Base-by-base conservation (phyloP, 2,888 invertebrate species). In the Lasiommata megera region DNA sequence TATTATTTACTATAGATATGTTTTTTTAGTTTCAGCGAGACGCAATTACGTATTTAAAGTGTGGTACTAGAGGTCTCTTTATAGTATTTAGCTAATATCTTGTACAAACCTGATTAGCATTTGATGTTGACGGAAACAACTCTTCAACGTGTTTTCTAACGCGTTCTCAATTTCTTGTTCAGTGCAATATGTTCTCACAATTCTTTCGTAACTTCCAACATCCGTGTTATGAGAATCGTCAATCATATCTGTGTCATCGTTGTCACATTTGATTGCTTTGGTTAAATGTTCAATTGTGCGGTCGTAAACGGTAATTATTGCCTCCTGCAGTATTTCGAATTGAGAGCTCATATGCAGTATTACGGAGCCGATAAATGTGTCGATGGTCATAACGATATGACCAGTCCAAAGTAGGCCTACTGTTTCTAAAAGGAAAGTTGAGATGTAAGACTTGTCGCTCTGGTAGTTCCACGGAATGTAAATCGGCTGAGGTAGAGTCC, bases 391-490 rank as follows among this genome's bases (percentile, higher is more conserved):
- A 9, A 90, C 87, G 37, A 90, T 89, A 51, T 89, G 88, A 1
- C 89, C 90, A 0, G 89, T 90, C 89, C 89, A 90, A 12, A 90
- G 66, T 18, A 90, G 66, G 0, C 90, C 90, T 1, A 84, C 64
- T 9, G 87, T 84, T 69, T 88, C 89, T 8, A 90, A 65, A 1
- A 80, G 67, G 61, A 86, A 88, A 0, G 90, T 87, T 3, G 76
- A 73, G 54, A 88, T 77, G 46, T 79, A 90, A 0, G 81, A 72
- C 12, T 52, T 55, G 31, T 89, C 84, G 31, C 71, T 69, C 63
- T 89, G 84, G 64, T 86, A 87, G 23, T 76, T 68, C 90, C 90
- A 90, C n/a, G 90, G 90, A 61, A 89, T 89, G 63, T 81, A 89
- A 61, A 90, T 85, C 1, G 90, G 88, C 44, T 88, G 88, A 0